Evolutionary conservation across 2,113 vertebrate species (phyloP), one percentile per base, ranked within the genome.

Genomic region (Scalopus aquaticus): DNA sequence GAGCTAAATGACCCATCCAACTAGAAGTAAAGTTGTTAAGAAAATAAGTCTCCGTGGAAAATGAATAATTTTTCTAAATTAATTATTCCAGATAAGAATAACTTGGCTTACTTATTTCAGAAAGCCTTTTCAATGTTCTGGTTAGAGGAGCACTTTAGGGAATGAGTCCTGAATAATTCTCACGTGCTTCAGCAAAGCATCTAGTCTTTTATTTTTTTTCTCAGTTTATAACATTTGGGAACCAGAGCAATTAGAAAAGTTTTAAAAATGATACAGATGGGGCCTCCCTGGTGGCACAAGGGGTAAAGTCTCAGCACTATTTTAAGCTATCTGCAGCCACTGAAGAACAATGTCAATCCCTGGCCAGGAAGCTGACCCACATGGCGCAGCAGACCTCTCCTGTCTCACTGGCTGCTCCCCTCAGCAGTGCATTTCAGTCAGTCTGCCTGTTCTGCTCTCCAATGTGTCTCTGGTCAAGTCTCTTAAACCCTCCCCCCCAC

Each of bases 31-130:
- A 78, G 76, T 44, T 94, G 76, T 32, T 85, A 94, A 67, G 56
- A 60, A 96, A 96, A 67, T 54, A 77, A 95, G 39, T 56, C 42
- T 96, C 62, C 76, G 69, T 77, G 64, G 86, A 86, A 76, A 88
- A 96, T 90, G 78, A 96, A 91, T 90, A 88, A 70, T 74, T 79
- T 89, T 79, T 95, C 30, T 85, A 62, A 85, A 87, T 90, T 84
- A 93, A 95, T 94, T 95, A 96, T 94, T 96, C 78, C 88, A 60
- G 73, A 82, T 95, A 35, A 82, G 92, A 67, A 51, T 51, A 62
- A 32, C 6, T 42, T 51, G 72, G 24, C 80, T 81, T 93, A 42
- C 56, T 96, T 56, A 83, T 77, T 96, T 95, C 15, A 72, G 67
- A 79, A 96, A 94, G 56, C 13, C 69, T 6, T 28, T 87, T 42